These are phyloP conservation scores for Nesoenas mayeri DNA, from an alignment of 2,113 vertebrate species.

Conservation along the genomic window DNA sequence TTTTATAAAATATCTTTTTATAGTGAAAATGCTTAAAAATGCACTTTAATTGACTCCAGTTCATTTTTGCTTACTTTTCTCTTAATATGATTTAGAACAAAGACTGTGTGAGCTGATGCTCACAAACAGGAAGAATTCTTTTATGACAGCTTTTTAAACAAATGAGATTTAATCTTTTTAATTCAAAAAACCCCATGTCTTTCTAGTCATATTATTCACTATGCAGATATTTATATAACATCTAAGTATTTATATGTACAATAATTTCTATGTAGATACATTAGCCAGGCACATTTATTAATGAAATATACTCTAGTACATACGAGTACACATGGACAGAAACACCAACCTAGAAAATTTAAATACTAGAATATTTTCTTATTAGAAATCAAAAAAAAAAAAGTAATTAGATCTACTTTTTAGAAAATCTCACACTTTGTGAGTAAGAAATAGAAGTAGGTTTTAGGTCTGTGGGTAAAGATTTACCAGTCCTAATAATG, in stretches of 20 bases:
- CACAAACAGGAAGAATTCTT: not conserved
- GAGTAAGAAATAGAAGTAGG: not conserved
- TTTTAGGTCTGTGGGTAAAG: not conserved
- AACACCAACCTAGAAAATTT: not conserved
- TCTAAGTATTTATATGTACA: not conserved
- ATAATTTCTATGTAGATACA: not conserved
- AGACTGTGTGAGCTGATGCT: not conserved
- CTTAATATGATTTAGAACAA: constrained; percentile 18
- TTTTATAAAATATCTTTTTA: not conserved
- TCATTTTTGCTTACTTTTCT: not conserved
- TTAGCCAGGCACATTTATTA: not conserved
- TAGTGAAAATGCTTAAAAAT: constrained; percentile 16
- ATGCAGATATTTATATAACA: not conserved
- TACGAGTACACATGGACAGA: not conserved
- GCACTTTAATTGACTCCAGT: not conserved
- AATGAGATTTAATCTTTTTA: not conserved
- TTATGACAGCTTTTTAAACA: not conserved
- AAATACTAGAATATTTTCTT: not conserved
- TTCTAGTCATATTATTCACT: not conserved
- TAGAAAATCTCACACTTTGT: not conserved
- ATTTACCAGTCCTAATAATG: not conserved
- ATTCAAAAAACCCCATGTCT: not conserved
- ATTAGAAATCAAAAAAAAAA: not conserved
- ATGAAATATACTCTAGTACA: not conserved
- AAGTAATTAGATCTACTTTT: not conserved